A percentile compares a stretch with the other conserved stretches of the same genome.
phyloP scores from a whole-genome alignment of 2,888 invertebrate species.

The Troides aeacus region DNA sequence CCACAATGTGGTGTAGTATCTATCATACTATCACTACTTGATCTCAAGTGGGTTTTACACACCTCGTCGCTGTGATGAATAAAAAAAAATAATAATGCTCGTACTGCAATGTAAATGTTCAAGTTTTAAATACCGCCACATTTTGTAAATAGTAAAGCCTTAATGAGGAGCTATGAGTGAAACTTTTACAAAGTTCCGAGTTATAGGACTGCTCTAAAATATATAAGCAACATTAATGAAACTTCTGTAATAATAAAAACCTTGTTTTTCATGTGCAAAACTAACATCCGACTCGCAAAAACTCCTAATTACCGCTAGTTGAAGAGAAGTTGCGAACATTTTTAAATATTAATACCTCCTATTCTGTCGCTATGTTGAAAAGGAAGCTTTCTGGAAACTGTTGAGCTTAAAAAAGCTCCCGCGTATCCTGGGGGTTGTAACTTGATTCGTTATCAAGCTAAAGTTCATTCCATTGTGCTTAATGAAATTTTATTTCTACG shows the following conservation, averaged over 20 bases:
- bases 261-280: background rate
- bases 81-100: background rate
- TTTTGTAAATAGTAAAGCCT: background rate
- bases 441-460: slow-evolving; percentile 1
- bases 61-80: background rate
- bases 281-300: background rate
- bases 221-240: background rate
- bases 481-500: background rate
- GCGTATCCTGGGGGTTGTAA: slow-evolving; percentile 4
- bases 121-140: background rate
- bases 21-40: too few relatives aligned
- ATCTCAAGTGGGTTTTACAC: background rate
- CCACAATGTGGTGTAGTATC: too few relatives aligned
- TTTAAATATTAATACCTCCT: background rate
- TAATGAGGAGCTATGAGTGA: slow-evolving; percentile 3
- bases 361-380: background rate
- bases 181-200: background rate
- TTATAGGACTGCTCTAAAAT: slow-evolving; percentile 4
- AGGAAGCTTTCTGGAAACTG: background rate
- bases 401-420: background rate
- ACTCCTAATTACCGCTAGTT: background rate
- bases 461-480: background rate
- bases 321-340: background rate
- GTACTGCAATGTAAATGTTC: background rate
- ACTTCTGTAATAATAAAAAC: background rate